Conservation (phyloP, 2,797 vertebrate genomes). For the Danio kyathit region DNA sequence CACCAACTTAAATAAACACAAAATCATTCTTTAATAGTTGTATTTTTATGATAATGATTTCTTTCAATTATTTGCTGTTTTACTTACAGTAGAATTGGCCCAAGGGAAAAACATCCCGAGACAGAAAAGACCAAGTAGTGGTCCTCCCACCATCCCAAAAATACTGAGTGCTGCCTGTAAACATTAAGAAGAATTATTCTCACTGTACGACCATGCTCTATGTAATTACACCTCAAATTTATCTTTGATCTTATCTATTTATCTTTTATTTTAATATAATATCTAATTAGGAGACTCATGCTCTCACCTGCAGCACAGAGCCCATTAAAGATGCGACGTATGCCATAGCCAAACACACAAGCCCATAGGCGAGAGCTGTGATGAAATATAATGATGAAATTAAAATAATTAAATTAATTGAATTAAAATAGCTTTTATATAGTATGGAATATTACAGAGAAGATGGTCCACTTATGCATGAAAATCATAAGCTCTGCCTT, state of each 20-base stretch:
- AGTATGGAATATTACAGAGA: background rate
- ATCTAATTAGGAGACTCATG: background rate
- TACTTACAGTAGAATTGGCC: constrained; percentile 88
- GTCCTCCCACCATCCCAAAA: constrained; percentile 97
- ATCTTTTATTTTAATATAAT: background rate
- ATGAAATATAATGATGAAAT: constrained; percentile 19
- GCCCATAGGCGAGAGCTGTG: constrained; percentile 86
- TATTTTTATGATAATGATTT: too few relatives aligned
- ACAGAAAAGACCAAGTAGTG: constrained; percentile 90
- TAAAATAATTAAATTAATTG: background rate
- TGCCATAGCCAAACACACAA: constrained; percentile 93
- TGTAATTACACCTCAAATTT: background rate
- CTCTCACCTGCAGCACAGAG: constrained; percentile 89
- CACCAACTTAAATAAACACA: background rate
- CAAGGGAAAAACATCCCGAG: constrained; percentile 95
- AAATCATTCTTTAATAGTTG: background rate
- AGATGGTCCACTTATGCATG: background rate
- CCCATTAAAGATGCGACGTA: constrained; percentile 91
- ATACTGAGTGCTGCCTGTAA: constrained; percentile 94
- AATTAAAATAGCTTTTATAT: background rate
- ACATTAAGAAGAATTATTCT: constrained; percentile 39
- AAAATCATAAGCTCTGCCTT: background rate
- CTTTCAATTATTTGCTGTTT: background rate
- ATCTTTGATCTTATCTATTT: background rate
- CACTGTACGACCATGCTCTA: background rate